Conservation (phyloP, 2,113 vertebrate species). For the Atlantisia rogersi region DNA sequence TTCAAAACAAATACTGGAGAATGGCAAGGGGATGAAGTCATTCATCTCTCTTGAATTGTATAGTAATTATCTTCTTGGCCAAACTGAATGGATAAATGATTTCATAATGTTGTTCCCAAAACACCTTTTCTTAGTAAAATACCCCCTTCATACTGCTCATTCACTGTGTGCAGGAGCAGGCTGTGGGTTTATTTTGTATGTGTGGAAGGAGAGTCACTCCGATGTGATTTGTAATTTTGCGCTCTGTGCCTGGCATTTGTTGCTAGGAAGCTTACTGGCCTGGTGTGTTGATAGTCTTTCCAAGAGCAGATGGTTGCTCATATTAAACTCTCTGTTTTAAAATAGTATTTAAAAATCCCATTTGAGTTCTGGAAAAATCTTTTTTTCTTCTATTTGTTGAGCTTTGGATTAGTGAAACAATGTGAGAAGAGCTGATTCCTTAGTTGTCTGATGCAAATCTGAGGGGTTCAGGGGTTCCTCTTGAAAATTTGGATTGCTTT, state of each 20-base stretch:
- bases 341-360: not conserved
- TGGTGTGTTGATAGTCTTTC: not conserved
- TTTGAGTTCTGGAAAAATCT: not conserved
- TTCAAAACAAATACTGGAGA: not conserved
- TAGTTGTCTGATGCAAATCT: not conserved
- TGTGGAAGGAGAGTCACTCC: not conserved
- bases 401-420: not conserved
- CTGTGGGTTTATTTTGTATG: not conserved
- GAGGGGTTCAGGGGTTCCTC: not conserved
- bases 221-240: not conserved
- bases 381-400: not conserved
- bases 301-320: slow-evolving; percentile 58
- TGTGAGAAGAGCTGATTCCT: not conserved
- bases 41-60: slow-evolving; percentile 54
- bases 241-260: not conserved
- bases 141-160: not conserved
- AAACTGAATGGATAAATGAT: slow-evolving; percentile 48
- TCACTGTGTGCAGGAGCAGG: not conserved
- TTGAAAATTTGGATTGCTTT: not conserved
- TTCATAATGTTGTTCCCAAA: slow-evolving; percentile 30
- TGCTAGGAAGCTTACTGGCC: not conserved
- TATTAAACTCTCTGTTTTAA: slow-evolving; percentile 1
- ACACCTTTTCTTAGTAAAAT: slow-evolving; percentile 40
- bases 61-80: slow-evolving; percentile 59
- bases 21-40: not conserved